phyloP scores from a whole-genome alignment of 2,113 vertebrate species.

The Microcebus ravelobensis region DNA sequence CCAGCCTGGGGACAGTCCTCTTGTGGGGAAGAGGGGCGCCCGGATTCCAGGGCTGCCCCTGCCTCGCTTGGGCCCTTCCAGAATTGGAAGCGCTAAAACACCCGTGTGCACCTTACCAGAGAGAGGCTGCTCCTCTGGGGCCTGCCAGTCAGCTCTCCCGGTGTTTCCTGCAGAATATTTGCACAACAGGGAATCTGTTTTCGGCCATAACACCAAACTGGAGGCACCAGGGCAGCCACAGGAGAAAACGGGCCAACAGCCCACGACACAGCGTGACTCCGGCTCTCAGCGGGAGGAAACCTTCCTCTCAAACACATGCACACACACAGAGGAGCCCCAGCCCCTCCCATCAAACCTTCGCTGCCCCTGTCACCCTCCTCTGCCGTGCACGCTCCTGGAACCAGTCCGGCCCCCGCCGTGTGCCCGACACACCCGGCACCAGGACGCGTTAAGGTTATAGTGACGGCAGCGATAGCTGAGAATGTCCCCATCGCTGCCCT shows the following conservation, averaged over 20 bases:
- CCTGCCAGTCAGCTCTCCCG: accelerated
- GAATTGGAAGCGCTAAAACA: background rate
- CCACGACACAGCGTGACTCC: accelerated
- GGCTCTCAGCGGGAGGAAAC: accelerated
- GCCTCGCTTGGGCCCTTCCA: accelerated
- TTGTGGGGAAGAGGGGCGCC: accelerated
- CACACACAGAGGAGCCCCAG: background rate
- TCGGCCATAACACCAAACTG: accelerated
- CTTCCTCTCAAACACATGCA: background rate
- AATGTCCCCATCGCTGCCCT: accelerated
- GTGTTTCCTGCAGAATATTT: accelerated
- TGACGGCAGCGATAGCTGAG: accelerated
- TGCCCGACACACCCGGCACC: accelerated
- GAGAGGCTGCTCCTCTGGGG: accelerated
- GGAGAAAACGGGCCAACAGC: accelerated
- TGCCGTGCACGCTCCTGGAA: accelerated
- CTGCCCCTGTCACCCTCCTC: background rate
- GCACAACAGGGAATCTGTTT: accelerated
- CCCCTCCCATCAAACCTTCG: background rate
- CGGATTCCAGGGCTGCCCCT: accelerated
- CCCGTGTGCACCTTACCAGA: accelerated
- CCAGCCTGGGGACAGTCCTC: accelerated
- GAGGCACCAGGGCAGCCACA: accelerated
- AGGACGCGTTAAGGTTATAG: accelerated
- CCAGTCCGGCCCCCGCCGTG: accelerated